Conservation (phyloP, 2,888 invertebrate genomes). For the Hyppa rectilinea region DNA sequence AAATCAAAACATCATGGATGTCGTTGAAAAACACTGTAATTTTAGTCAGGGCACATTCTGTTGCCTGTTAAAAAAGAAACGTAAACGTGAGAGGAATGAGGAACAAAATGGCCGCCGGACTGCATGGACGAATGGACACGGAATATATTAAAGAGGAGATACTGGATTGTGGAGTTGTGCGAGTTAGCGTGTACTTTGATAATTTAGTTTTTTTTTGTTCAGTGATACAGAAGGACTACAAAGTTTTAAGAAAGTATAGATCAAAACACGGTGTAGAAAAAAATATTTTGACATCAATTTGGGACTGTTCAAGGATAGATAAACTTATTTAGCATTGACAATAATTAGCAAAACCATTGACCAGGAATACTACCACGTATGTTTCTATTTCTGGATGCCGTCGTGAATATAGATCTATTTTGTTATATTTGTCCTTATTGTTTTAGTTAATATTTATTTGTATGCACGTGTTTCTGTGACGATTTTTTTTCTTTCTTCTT, state of each 20-base stretch:
- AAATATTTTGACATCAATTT: background rate
- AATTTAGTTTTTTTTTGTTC: background rate
- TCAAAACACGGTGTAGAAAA: background rate
- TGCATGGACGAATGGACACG: constrained; percentile 80
- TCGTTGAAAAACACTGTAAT: constrained; percentile 86
- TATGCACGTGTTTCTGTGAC: too few species aligned
- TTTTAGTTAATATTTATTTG: too few species aligned
- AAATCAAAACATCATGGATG: constrained; percentile 85
- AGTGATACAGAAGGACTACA: background rate
- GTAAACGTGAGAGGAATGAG: constrained; percentile 77
- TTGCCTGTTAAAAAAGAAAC: constrained; percentile 82
- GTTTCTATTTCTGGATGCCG: too few species aligned
- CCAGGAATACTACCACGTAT: background rate
- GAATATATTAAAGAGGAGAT: constrained; percentile 76
- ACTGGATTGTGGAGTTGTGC: constrained; percentile 52
- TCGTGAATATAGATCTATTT: too few species aligned
- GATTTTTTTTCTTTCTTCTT: too few species aligned
- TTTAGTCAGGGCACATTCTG: constrained; percentile 86
- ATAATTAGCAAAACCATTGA: background rate
- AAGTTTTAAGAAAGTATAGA: background rate
- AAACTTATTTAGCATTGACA: background rate
- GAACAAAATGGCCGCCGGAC: constrained; percentile 73
- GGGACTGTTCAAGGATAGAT: background rate
- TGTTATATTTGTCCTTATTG: too few species aligned
- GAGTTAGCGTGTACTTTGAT: background rate